phyloP scores from a whole-genome alignment of 2,797 vertebrate genomes.

The Rhinichthys osculus region DNA sequence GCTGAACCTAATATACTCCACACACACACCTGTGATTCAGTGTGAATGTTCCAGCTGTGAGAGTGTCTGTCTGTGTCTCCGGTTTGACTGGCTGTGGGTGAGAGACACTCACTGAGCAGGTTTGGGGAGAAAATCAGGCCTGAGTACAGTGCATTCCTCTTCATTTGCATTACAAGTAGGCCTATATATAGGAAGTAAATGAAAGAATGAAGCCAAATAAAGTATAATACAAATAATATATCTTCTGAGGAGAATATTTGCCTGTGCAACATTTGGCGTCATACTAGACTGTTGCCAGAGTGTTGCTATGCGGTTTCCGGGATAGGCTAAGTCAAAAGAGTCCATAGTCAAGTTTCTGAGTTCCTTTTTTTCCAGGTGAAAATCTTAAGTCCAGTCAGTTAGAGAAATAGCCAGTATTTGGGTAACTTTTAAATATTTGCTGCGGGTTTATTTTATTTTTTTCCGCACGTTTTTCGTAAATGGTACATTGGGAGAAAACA shows the following conservation, averaged over 20 bases:
- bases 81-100: conserved; percentile 65
- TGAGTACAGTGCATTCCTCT: neutral
- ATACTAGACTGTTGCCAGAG: neutral
- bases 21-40: conserved; percentile 13
- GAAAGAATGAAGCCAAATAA: neutral
- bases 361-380: neutral
- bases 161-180: neutral
- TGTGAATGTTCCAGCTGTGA: conserved; percentile 20
- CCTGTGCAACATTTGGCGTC: neutral
- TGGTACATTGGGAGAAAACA: neutral
- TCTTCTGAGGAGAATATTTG: neutral
- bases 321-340: neutral
- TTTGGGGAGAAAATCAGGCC: conserved; percentile 70
- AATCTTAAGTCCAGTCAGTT: neutral
- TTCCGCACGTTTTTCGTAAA: accelerated
- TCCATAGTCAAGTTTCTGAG: neutral
- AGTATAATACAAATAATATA: neutral
- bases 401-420: neutral
- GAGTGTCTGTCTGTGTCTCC: conserved; percentile 55
- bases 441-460: neutral
- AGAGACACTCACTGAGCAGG: conserved; percentile 74
- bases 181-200: neutral
- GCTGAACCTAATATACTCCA: neutral
- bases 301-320: neutral
- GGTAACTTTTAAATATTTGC: neutral